phyloP scores from a whole-genome alignment of 2,888 invertebrate genomes.

The Patella depressa region DNA sequence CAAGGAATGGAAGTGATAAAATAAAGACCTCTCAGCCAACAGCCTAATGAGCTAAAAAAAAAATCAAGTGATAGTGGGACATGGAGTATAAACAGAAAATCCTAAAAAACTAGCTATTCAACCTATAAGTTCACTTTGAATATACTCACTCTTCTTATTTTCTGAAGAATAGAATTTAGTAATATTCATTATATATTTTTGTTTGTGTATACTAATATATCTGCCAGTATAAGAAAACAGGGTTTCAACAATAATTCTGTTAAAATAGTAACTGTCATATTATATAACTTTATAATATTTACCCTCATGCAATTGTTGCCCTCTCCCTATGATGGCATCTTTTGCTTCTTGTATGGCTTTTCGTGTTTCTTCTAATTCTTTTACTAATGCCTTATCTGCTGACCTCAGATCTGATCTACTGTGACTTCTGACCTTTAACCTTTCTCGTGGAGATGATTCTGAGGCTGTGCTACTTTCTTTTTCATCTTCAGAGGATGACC shows the following conservation, averaged over 20 bases:
- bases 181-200: neutral
- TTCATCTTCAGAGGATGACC: conserved; percentile 29
- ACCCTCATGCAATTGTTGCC: neutral
- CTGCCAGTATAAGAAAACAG: neutral
- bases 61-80: too few relatives aligned
- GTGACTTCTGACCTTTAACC: neutral
- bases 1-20: too few relatives aligned
- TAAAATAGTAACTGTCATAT: neutral
- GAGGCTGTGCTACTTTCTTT: conserved; percentile 28
- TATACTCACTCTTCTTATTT: too few relatives aligned
- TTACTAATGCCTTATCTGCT: conserved; percentile 31
- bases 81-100: too few relatives aligned
- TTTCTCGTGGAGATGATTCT: conserved; percentile 18
- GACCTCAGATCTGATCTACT: conserved; percentile 17
- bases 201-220: neutral
- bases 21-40: too few relatives aligned
- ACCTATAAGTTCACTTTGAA: too few relatives aligned
- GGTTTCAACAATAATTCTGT: neutral
- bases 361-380: conserved; percentile 55
- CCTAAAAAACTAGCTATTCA: too few relatives aligned
- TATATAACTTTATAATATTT: neutral
- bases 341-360: conserved; percentile 55
- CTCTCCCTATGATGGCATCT: conserved; percentile 37
- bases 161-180: too few relatives aligned
- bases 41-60: too few relatives aligned